Evolutionary conservation across 2,113 vertebrate species (phyloP).

Genomic region (Cercopithecus mona): DNA sequence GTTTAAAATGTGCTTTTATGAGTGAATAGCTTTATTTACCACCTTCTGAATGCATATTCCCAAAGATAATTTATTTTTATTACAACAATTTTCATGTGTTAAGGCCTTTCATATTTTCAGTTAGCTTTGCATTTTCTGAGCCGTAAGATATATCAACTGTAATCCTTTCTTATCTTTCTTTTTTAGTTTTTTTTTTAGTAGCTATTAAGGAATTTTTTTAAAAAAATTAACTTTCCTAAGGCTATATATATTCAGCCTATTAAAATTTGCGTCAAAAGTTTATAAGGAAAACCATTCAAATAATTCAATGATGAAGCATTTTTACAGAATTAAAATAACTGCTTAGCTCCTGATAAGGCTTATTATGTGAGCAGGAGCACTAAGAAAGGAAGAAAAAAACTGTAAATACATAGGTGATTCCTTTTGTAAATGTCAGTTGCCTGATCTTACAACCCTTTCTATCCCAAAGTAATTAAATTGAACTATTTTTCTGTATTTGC

Average conservation of each 20-base stretch:
- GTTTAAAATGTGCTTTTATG: too few species aligned
- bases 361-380: background rate
- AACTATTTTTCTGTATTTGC: background rate
- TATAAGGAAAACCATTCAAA: conserved; percentile 47
- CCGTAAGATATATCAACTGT: too few species aligned
- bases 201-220: conserved; percentile 47
- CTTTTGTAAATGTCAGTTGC: background rate
- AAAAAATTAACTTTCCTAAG: conserved; percentile 60
- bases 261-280: conserved; percentile 61
- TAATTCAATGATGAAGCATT: conserved; percentile 40
- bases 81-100: too few species aligned
- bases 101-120: too few species aligned
- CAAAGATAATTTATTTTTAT: too few species aligned
- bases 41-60: too few species aligned
- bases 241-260: conserved; percentile 25
- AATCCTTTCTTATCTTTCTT: too few species aligned
- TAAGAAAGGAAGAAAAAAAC: background rate
- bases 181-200: too few species aligned
- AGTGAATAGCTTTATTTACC: too few species aligned
- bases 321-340: conserved; percentile 49
- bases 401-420: background rate
- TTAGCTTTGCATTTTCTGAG: too few species aligned
- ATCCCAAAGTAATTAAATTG: background rate
- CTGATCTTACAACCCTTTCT: background rate
- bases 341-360: background rate